Conservation (phyloP, 2,797 vertebrate genomes). For the Melanotaenia parkinsoni region DNA sequence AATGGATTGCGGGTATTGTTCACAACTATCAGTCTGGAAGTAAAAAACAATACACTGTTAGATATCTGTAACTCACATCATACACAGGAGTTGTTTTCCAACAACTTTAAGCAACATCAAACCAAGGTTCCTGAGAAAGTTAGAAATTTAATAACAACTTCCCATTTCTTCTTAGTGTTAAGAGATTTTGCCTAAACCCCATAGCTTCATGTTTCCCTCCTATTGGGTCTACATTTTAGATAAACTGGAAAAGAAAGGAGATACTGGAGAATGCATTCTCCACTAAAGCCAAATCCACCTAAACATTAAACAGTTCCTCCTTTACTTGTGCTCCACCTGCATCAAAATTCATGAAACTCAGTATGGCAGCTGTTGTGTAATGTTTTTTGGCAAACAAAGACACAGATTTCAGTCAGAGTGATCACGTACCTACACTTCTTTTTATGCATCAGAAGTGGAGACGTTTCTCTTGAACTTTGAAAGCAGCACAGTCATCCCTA, state of each 20-base stretch:
- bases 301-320: background rate
- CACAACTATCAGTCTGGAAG: conserved; percentile 31
- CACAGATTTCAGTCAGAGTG: background rate
- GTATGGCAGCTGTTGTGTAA: background rate
- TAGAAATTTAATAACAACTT: background rate
- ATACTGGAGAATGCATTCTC: background rate
- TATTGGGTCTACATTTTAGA: background rate
- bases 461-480: conserved; percentile 15
- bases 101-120: conserved; percentile 21
- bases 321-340: background rate
- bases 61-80: conserved; percentile 2
- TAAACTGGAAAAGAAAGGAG: background rate
- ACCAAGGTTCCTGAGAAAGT: background rate
- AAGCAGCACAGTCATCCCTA: background rate
- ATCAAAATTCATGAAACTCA: background rate
- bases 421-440: background rate
- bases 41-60: conserved; percentile 39
- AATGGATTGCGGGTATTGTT: conserved; percentile 36
- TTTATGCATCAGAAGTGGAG: background rate
- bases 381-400: background rate
- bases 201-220: background rate
- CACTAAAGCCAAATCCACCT: background rate
- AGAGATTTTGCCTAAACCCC: background rate
- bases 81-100: background rate
- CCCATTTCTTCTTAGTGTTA: background rate